A percentile compares a stretch with the other conserved stretches of the same genome.
These are phyloP conservation scores for Smittia sp. DNA, from an alignment of 2,888 invertebrate genomes.

Conservation along the genomic window DNA sequence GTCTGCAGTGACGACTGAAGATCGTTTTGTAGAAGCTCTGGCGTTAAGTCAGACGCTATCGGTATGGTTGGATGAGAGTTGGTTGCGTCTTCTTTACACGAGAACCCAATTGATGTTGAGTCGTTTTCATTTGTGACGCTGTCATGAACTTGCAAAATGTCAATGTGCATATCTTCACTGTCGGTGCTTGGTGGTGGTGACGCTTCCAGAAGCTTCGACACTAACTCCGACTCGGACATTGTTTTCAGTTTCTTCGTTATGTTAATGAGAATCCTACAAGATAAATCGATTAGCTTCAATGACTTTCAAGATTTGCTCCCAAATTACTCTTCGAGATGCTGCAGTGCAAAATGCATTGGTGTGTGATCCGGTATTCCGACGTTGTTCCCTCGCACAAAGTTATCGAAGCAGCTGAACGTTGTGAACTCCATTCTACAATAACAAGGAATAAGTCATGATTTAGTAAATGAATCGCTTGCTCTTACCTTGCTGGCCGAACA, in stretches of 20 bases:
- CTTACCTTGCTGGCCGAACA: constrained; percentile 70
- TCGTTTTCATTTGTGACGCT: constrained; percentile 52
- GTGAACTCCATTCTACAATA: constrained; percentile 71
- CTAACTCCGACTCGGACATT: constrained; percentile 59
- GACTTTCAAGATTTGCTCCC: constrained; percentile 31
- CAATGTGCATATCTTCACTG: constrained; percentile 58
- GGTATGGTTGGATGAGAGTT: constrained; percentile 43
- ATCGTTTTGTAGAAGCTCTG: constrained; percentile 23
- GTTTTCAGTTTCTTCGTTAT: constrained; percentile 58
- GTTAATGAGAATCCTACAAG: constrained; percentile 57
- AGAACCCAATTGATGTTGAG: constrained; percentile 44
- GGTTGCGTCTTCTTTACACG: constrained; percentile 44
- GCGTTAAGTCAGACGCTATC: constrained; percentile 37
- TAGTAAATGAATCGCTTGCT: not conserved
- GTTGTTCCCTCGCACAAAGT: constrained; percentile 79
- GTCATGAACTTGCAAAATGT: constrained; percentile 58
- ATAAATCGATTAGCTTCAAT: no score
- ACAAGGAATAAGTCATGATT: constrained; percentile 40
- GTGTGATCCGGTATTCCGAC: constrained; percentile 79
- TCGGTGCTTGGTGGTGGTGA: constrained; percentile 28
- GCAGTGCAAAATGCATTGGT: constrained; percentile 68
- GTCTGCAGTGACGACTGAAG: constrained; percentile 41
- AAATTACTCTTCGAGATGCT: constrained; percentile 67
- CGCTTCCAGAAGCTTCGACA: constrained; percentile 23
- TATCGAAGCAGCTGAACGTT: constrained; percentile 83